Conservation (phyloP, 2,113 vertebrate genomes). For the Narcine bancroftii region DNA sequence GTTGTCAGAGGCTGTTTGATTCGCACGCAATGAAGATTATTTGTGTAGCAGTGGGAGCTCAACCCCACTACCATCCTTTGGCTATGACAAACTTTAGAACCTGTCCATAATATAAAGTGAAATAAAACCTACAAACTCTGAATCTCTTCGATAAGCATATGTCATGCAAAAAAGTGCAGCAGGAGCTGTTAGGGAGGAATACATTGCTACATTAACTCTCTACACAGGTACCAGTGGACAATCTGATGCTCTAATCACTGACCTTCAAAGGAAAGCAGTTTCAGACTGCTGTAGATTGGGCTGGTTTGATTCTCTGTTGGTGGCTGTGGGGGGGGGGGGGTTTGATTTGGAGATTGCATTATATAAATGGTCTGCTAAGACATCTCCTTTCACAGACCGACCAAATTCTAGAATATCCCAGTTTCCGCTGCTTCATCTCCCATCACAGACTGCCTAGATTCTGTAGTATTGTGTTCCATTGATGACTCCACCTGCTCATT, state of each 20-base stretch:
- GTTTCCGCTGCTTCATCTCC: neutral
- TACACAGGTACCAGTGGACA: neutral
- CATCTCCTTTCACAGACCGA: neutral
- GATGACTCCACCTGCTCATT: neutral
- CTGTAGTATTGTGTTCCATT: neutral
- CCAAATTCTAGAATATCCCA: neutral
- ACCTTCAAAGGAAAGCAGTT: neutral
- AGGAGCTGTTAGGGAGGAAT: neutral
- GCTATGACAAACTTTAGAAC: no score
- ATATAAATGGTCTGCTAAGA: neutral
- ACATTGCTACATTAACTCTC: neutral
- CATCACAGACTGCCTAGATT: neutral
- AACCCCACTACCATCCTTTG: no score
- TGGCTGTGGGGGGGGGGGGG: neutral
- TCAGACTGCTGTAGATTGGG: neutral
- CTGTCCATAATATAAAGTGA: neutral
- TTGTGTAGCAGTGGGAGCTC: no score
- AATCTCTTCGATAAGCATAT: neutral
- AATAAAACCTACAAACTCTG: neutral
- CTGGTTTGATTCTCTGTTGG: neutral
- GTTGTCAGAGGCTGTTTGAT: no score
- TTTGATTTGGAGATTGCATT: neutral
- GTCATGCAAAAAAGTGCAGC: neutral
- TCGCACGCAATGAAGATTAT: no score
- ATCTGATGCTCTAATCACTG: neutral